A percentile compares a stretch with the other conserved stretches of the same genome.
Conservation (phyloP, 2,888 invertebrate species). For the Bombylius discolor region DNA sequence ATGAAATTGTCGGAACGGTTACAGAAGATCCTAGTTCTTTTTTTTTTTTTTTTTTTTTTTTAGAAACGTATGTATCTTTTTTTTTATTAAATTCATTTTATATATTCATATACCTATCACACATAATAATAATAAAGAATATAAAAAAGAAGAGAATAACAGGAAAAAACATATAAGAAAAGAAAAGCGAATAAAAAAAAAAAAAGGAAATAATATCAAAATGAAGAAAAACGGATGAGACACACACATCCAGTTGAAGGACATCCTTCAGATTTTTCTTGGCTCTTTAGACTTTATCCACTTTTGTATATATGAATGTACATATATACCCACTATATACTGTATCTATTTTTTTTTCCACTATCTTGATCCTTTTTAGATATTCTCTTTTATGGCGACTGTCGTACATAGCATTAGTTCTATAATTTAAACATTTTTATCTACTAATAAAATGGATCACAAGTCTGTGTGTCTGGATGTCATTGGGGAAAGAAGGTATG, state of each 20-base stretch:
- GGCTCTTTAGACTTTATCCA: conserved; percentile 3
- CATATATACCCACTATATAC: not conserved
- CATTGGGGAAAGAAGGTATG: no score
- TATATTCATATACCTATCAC: no score
- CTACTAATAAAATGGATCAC: not conserved
- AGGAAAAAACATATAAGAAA: no score
- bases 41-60: no score
- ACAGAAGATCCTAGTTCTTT: not conserved
- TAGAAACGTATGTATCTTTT: no score
- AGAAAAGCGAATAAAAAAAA: no score
- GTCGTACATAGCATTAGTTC: conserved; percentile 4
- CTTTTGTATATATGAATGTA: not conserved
- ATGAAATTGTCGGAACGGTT: not conserved
- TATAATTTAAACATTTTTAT: conserved; percentile 6
- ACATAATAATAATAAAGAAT: no score
- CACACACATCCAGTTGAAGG: conserved; percentile 2
- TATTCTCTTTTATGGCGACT: conserved; percentile 5
- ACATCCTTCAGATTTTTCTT: conserved; percentile 4
- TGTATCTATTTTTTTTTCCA: no score
- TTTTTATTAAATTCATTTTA: no score
- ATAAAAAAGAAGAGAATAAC: no score
- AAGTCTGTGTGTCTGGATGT: not conserved
- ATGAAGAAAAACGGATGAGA: no score
- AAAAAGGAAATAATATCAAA: no score
- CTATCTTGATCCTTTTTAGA: conserved; percentile 3